Conservation (phyloP, 2,113 vertebrate genomes). For the Candoia aspera region DNA sequence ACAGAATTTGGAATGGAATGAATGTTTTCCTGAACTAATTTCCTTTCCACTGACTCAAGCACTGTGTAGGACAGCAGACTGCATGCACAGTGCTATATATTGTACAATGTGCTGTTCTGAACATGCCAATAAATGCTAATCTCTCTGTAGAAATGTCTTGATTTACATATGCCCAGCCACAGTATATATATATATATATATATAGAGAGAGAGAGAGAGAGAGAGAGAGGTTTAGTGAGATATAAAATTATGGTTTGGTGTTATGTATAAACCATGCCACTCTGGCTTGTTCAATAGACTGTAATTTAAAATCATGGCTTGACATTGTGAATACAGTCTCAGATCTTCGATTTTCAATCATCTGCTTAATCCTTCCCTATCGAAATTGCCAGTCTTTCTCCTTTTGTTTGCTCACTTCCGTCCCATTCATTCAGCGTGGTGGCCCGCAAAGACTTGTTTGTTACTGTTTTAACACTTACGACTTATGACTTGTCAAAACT, state of each 20-base stretch:
- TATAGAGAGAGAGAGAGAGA: no score
- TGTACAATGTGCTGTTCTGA: neutral
- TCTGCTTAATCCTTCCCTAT: neutral
- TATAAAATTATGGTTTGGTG: neutral
- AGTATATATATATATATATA: no score
- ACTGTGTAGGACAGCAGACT: neutral
- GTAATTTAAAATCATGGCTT: neutral
- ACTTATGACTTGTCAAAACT: neutral
- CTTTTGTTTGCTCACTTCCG: neutral
- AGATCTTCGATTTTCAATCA: neutral
- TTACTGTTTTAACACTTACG: neutral
- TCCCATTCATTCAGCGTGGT: neutral
- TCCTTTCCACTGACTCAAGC: neutral
- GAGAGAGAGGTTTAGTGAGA: neutral
- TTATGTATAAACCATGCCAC: neutral
- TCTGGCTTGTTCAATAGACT: neutral
- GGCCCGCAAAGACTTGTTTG: neutral
- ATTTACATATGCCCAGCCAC: neutral
- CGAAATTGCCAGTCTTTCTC: neutral
- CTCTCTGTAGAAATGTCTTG: neutral
- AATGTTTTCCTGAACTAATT: neutral
- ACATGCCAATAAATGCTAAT: neutral
- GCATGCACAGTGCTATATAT: neutral
- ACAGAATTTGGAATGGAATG: neutral
- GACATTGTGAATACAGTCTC: neutral